Base-by-base conservation (phyloP, 2,113 vertebrate species). In the Takifugu flavidus region DNA sequence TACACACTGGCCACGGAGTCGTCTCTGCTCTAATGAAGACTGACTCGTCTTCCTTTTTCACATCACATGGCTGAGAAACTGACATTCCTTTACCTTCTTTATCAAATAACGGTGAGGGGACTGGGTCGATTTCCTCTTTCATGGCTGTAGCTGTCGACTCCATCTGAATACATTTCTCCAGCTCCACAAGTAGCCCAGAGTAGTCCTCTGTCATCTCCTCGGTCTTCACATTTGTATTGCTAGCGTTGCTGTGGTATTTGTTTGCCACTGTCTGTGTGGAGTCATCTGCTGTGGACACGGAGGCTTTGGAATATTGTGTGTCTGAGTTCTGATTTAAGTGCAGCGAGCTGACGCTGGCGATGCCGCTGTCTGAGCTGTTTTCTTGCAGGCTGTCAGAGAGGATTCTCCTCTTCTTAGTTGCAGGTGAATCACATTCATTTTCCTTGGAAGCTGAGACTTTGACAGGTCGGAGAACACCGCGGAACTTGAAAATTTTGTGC, bases 401-500 rank as follows among this genome's bases (percentile, higher is more conserved):
- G 50, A 91, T 76, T 61, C 90, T 94, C 58, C 84, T 89, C 82
- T 89, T 94, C 72, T 97, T 97, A 77, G 75, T 88, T 0, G 92
- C 89, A 0, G 91, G 90, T 4, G 75, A 75, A 63, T 91, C 91
- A 73, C 89, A 90, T 58, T 88, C 87, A 61, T 87, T 71, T 25
- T 91, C 91, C 63, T 84, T 91, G 60, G 84, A 76, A 3, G 56
- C 57, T 13, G 80, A 79, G 0, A 77, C 76, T 62, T 61, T 28
- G 0, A 91, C 82, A 0, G 97, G 97, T 63, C 97, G 90, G 65
- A 93, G 87, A 51, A 96, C 97, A 0, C 94, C 91, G 29, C 93
- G 88, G 85, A 98, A 96, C 49, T 94, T 92, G 72, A 96, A 95
- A 27, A 95, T 95, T 84, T 91, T 93, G 80, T 75, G 95, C 42